These are phyloP conservation scores for Geopemphigus sp. DNA, from an alignment of 1,140 invertebrate species.

Conservation along the genomic window DNA sequence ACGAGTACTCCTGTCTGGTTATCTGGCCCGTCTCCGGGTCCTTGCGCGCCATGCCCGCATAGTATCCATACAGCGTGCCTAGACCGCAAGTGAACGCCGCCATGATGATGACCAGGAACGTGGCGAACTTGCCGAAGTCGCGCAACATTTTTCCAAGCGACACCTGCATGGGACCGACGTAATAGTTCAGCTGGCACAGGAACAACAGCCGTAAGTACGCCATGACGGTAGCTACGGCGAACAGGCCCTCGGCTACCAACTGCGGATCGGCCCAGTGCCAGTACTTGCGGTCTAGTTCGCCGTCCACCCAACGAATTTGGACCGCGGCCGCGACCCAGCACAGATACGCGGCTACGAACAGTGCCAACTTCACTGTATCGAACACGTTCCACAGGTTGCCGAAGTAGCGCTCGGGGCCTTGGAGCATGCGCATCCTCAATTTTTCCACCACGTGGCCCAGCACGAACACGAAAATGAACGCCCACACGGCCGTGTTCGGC, in stretches of 20 bases:
- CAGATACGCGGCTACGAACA: conserved; percentile 57
- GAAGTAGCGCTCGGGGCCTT: conserved; percentile 68
- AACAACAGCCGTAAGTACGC: conserved; percentile 63
- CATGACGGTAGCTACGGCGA: conserved; percentile 71
- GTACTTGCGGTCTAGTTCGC: conserved; percentile 62
- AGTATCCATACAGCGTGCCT: conserved; percentile 60
- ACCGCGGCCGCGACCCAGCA: conserved; percentile 60
- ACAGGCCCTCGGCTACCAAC: conserved; percentile 69
- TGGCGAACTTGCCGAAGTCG: conserved; percentile 61
- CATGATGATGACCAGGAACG: conserved; percentile 61
- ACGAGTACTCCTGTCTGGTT: conserved; percentile 58
- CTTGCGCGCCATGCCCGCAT: conserved; percentile 62
- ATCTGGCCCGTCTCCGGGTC: conserved; percentile 58
- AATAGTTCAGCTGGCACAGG: conserved; percentile 61
- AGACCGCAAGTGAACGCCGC: conserved; percentile 59
- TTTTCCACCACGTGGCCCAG: conserved; percentile 55
- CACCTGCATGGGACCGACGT: conserved; percentile 64
- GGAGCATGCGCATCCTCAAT: conserved; percentile 61
- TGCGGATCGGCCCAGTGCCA: conserved; percentile 72
- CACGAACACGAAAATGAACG: conserved; percentile 60
- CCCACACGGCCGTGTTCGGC: conserved; percentile 63
- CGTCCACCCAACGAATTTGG: conserved; percentile 58
- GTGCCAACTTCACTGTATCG: conserved; percentile 67
- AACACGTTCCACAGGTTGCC: conserved; percentile 75
- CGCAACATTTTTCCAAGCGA: conserved; percentile 63